A percentile compares a stretch with the other conserved stretches of the same genome.
Conservation (phyloP, 2,113 vertebrate genomes). For the Antechinus stuartii region DNA sequence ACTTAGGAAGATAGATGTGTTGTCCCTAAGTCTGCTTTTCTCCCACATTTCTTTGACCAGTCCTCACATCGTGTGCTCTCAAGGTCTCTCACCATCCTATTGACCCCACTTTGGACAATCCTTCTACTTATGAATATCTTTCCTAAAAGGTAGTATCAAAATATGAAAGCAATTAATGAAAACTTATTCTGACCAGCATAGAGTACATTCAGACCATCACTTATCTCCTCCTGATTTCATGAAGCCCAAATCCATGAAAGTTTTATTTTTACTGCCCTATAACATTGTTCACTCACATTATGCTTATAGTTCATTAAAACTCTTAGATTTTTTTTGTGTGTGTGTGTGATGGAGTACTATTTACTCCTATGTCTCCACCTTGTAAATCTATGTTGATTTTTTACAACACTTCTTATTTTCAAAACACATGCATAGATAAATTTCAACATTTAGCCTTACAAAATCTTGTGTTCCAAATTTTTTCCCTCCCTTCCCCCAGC, state of each 20-base stretch:
- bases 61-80: too few relatives aligned
- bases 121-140: neutral
- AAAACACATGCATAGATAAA: too few relatives aligned
- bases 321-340: neutral
- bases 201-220: neutral
- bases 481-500: too few relatives aligned
- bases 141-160: neutral
- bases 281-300: neutral
- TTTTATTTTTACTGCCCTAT: neutral
- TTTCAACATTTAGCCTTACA: too few relatives aligned
- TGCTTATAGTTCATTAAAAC: neutral
- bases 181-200: neutral
- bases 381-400: neutral
- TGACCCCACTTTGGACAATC: neutral
- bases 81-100: neutral
- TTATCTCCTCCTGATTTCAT: neutral
- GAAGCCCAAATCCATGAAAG: neutral
- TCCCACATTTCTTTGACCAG: neutral
- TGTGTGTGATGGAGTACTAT: neutral
- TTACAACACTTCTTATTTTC: too few relatives aligned
- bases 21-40: neutral
- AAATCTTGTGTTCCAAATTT: too few relatives aligned
- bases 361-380: neutral
- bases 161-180: neutral
- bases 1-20: neutral